Conservation (phyloP, 2,113 vertebrate genomes). For the Oryzias melastigma region DNA sequence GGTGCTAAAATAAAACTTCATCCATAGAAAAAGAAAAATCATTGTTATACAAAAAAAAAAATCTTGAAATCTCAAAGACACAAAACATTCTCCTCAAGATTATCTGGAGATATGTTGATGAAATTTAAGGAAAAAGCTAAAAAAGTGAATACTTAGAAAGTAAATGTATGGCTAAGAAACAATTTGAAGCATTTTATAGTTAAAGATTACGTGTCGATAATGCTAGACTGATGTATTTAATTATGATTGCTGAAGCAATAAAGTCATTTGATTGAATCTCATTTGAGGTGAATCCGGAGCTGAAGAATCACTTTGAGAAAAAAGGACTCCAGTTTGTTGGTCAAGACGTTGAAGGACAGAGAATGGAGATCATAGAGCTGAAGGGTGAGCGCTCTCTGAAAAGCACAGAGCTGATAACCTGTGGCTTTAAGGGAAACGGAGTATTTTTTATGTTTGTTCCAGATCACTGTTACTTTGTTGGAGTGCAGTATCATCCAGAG, state of each 20-base stretch:
- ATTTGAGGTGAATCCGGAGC: conserved; percentile 88
- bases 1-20: too few species aligned
- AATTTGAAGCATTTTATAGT: too few species aligned
- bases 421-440: background rate
- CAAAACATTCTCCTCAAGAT: too few species aligned
- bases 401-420: background rate
- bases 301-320: conserved; percentile 86
- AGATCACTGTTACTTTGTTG: conserved; percentile 96
- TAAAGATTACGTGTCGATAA: too few species aligned
- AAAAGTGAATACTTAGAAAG: too few species aligned
- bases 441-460: conserved; percentile 12
- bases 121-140: too few species aligned
- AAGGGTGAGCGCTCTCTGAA: conserved; percentile 76
- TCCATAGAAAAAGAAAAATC: too few species aligned
- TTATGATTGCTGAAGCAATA: background rate
- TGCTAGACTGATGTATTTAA: too few species aligned
- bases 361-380: conserved; percentile 94
- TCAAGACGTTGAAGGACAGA: conserved; percentile 88
- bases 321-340: conserved; percentile 91
- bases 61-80: too few species aligned
- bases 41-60: too few species aligned
- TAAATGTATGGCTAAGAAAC: too few species aligned
- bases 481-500: conserved; percentile 95
- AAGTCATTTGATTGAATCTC: background rate
- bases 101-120: too few species aligned